Evolutionary conservation across 2,797 vertebrate genomes (phyloP), one percentile per base, ranked within the genome.

Genomic region (Micrastur ruficollis): DNA sequence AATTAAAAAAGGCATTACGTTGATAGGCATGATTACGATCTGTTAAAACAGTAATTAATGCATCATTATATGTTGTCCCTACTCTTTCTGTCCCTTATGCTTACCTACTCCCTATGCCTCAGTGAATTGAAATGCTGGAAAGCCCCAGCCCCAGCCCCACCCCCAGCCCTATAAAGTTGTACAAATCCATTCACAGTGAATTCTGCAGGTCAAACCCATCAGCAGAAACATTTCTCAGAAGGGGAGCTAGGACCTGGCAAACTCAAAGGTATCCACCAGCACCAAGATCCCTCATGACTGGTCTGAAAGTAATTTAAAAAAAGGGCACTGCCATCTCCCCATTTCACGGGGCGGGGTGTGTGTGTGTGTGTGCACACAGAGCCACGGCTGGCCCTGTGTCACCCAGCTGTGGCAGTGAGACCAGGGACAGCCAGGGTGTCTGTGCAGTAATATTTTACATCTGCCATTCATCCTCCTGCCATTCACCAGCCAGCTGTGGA

Each of bases 321-420:
- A 56, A 63, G 6, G 18, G 85, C 34, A 5, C 15, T 23, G 38
- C 16, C 34, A 8, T 34, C 25, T 74, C 26, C 36, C 18, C 16
- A 16, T 55, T 46, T 88, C n/a, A 22, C 5, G 0, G 12, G 34
- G 7, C n/a, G 4, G 20, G 6, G 36, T 36, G 36, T 36, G n/a
- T n/a, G n/a, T n/a, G n/a, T n/a, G n/a, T n/a, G 36, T 36, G 36
- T 36, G 11, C 44, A 61, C 29, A 18, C 3, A 6, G 40, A 81
- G 78, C 61, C 0, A 0, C 19, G 65, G 20, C 44, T 74, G 8
- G 0, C 8, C 46, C 0, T 0, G 21, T 50, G 74, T 55, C 80
- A 72, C 44, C 29, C 34, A 75, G 40, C 29, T 61, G 49, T 6
- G 11, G 40, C 55, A 52, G n/a, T 6, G 6, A 49, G 32, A 49